These are phyloP conservation scores for Drosophila cyrtoloma DNA, from an alignment of 2,888 invertebrate species.

Conservation along the genomic window DNA sequence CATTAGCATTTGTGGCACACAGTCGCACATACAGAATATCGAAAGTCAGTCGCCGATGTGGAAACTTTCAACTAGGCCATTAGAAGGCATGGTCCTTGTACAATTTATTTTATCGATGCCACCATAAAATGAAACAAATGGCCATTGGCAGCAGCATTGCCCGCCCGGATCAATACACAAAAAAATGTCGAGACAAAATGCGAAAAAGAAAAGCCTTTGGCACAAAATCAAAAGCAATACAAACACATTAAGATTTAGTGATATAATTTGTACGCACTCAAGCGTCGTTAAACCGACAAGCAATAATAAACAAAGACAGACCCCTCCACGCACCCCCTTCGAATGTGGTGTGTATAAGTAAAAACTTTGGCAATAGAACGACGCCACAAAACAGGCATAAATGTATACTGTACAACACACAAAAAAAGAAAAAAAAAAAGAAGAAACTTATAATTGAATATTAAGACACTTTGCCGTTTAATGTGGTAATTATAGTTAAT, in stretches of 20 bases:
- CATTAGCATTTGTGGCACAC: slow-evolving; percentile 50
- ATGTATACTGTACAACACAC: slow-evolving; percentile 13
- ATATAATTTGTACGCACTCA: slow-evolving; percentile 76
- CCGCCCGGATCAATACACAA: slow-evolving; percentile 9
- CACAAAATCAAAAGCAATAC: slow-evolving; percentile 73
- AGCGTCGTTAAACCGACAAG: slow-evolving; percentile 52
- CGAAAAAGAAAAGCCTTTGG: slow-evolving; percentile 25
- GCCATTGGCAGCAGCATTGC: slow-evolving; percentile 10
- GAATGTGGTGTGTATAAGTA: slow-evolving; percentile 39
- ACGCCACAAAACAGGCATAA: slow-evolving; percentile 57
- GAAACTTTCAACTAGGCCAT: slow-evolving; percentile 37
- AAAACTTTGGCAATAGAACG: slow-evolving; percentile 69
- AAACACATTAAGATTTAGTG: slow-evolving; percentile 72
- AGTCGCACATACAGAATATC: not conserved
- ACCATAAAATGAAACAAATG: slow-evolving; percentile 40
- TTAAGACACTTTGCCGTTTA: slow-evolving; percentile 82
- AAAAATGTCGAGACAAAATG: not conserved
- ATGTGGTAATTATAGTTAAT: slow-evolving; percentile 82
- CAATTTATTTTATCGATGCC: slow-evolving; percentile 69
- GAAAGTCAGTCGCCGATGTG: slow-evolving; percentile 22
- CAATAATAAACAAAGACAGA: slow-evolving; percentile 30
- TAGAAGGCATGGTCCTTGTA: slow-evolving; percentile 10
- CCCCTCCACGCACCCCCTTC: not conserved
- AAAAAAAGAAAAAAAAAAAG: slow-evolving; percentile 7
- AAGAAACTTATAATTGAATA: slow-evolving; percentile 79